phyloP scores from a whole-genome alignment of 2,797 vertebrate species.

The Takifugu rubripes region DNA sequence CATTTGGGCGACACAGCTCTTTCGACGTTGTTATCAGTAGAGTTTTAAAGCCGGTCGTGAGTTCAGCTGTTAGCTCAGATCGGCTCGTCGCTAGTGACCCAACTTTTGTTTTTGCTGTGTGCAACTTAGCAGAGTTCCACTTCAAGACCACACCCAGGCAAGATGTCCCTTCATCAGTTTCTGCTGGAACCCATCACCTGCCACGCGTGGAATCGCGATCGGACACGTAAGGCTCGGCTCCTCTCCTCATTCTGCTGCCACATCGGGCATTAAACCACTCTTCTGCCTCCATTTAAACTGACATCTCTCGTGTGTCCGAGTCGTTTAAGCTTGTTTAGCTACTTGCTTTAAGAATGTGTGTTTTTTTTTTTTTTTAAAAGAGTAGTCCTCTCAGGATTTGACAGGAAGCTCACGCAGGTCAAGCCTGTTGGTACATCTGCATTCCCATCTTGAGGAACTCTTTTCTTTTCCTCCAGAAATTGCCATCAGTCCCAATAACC shows the following conservation, averaged over 20 bases:
- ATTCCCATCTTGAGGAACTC: neutral
- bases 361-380: neutral
- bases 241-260: neutral
- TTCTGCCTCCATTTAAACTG: neutral
- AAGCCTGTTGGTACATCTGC: constrained; percentile 14
- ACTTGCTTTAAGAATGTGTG: neutral
- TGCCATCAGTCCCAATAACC: constrained; percentile 98
- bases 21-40: neutral
- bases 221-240: constrained; percentile 84
- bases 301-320: neutral
- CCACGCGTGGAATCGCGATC: constrained; percentile 98
- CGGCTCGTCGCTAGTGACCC: too few species aligned
- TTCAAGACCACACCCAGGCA: constrained; percentile 74
- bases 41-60: neutral
- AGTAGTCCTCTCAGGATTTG: neutral
- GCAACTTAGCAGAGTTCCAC: constrained; percentile 51
- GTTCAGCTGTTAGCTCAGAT: neutral
- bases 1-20: too few species aligned
- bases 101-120: constrained; percentile 28
- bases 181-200: constrained; percentile 98
- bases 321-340: neutral
- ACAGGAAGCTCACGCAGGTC: neutral
- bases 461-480: constrained; percentile 79
- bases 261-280: neutral
- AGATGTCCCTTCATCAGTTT: constrained; percentile 98